phyloP scores from a whole-genome alignment of 2,113 vertebrate species.

The Zapus hudsonius region DNA sequence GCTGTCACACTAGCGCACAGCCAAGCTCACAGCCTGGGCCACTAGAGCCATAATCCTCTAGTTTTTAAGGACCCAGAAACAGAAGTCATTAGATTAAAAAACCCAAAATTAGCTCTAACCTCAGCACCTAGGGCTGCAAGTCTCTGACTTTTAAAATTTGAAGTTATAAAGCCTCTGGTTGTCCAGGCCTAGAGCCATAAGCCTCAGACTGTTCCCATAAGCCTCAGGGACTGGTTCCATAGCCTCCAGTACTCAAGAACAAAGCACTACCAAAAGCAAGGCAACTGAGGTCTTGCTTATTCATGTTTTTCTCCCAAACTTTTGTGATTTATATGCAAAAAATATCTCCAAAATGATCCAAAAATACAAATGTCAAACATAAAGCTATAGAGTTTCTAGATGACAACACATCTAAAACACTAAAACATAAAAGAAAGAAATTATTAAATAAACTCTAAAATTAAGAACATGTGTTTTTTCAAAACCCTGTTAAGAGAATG shows the following conservation, averaged over 20 bases:
- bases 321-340: neutral
- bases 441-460: conserved; percentile 18
- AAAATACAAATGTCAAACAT: neutral
- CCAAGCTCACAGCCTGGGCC: neutral
- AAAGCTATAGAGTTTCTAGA: neutral
- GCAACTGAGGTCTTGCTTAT: neutral
- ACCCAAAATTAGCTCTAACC: neutral
- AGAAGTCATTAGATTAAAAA: neutral
- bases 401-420: neutral
- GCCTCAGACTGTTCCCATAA: neutral
- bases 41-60: neutral
- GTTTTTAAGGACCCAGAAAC: neutral
- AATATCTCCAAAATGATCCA: neutral
- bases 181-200: neutral
- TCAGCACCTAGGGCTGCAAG: neutral
- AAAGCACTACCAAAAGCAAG: neutral
- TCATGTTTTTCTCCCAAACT: neutral
- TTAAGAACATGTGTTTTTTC: neutral
- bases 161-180: neutral
- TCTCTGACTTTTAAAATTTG: neutral
- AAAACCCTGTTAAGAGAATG: neutral
- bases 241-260: neutral
- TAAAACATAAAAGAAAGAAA: neutral
- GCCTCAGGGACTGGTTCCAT: neutral
- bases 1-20: neutral